A percentile compares a stretch with the other conserved stretches of the same genome.
phyloP scores from a whole-genome alignment of 2,113 vertebrate genomes.

The Tympanuchus pallidicinctus region DNA sequence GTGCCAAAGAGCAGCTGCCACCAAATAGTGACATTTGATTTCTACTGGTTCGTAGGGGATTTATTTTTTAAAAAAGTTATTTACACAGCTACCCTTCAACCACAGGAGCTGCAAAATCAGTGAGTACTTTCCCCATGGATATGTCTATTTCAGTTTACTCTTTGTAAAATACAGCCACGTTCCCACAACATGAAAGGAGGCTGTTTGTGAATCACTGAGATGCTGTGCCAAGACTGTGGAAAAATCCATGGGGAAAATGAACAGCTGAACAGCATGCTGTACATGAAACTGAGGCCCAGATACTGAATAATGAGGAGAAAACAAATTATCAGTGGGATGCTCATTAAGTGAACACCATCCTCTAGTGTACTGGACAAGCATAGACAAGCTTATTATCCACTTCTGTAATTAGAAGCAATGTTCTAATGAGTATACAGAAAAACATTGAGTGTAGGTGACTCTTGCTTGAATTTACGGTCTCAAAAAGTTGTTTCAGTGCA shows the following conservation, averaged over 20 bases:
- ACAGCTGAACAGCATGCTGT: conserved; percentile 45
- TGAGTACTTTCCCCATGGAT: neutral
- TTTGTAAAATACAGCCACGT: neutral
- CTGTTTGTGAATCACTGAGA: neutral
- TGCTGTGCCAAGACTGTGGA: conserved; percentile 7
- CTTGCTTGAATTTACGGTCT: neutral
- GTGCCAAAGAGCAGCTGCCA: neutral
- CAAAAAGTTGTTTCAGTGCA: neutral
- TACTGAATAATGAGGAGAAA: conserved; percentile 56
- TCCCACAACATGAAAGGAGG: conserved; percentile 6
- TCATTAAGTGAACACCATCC: conserved; percentile 56
- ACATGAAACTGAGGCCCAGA: conserved; percentile 38
- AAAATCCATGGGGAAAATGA: conserved; percentile 22
- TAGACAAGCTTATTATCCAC: conserved; percentile 21
- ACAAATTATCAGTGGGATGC: conserved; percentile 60
- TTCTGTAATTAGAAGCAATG: conserved; percentile 30
- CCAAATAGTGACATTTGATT: neutral
- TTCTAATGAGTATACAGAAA: conserved; percentile 13
- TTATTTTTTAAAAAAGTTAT: neutral
- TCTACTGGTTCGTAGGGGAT: neutral
- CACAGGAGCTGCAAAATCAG: neutral
- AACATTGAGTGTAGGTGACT: neutral
- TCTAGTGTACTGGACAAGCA: neutral
- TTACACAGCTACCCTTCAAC: neutral
- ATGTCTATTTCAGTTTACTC: neutral